phyloP scores from a whole-genome alignment of 2,797 vertebrate species.

The Hippocampus kuda region DNA sequence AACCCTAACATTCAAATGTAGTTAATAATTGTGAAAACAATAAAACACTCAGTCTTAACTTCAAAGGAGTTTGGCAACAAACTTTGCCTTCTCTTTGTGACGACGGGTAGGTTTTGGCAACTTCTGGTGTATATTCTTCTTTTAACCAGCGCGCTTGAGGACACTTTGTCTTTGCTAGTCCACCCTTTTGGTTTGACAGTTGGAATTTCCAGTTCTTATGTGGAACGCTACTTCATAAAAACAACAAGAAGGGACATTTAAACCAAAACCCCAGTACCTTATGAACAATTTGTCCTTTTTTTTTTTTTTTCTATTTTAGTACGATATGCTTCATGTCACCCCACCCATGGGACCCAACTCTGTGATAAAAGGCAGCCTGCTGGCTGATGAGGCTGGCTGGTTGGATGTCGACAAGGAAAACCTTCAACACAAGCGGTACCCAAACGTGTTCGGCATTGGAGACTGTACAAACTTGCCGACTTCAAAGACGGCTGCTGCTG shows the following conservation, averaged over 20 bases:
- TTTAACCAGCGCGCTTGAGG: too few relatives aligned
- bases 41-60: too few relatives aligned
- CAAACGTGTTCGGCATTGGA: constrained; percentile 93
- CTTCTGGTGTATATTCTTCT: too few relatives aligned
- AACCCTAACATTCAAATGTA: too few relatives aligned
- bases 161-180: too few relatives aligned
- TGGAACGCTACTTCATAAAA: not conserved
- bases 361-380: constrained; percentile 71
- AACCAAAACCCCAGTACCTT: not conserved
- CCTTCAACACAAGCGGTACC: constrained; percentile 85
- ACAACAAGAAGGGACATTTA: not conserved
- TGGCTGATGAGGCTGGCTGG: constrained; percentile 80
- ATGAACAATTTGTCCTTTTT: not conserved
- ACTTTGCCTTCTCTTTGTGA: too few relatives aligned
- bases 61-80: too few relatives aligned
- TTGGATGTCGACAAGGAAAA: constrained; percentile 83
- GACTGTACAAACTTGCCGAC: constrained; percentile 95
- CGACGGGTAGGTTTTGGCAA: too few relatives aligned
- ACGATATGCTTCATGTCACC: constrained; percentile 96
- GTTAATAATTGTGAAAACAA: too few relatives aligned
- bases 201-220: too few relatives aligned
- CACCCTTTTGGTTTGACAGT: too few relatives aligned
- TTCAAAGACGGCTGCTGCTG: constrained; percentile 83
- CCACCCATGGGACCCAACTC: constrained; percentile 88
- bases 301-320: constrained; percentile 59